These are phyloP conservation scores for Isoperla grammatica DNA, from an alignment of 2,888 invertebrate species.

Conservation along the genomic window DNA sequence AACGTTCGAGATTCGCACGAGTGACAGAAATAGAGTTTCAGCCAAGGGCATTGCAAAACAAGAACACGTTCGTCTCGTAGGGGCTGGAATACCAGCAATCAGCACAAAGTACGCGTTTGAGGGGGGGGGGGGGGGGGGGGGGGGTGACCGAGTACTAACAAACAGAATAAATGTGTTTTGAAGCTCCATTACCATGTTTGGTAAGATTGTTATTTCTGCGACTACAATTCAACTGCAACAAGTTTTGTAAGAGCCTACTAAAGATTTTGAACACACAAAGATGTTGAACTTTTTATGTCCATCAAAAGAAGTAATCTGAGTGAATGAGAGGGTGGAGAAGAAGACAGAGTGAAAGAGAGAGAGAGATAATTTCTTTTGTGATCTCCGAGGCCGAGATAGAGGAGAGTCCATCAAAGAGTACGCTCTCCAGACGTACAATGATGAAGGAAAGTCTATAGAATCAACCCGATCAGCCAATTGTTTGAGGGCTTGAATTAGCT, in stretches of 20 bases:
- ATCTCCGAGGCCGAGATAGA: not conserved
- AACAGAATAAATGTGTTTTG: too few species aligned
- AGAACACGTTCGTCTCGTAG: too few species aligned
- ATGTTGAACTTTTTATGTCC: not conserved
- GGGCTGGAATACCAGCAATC: too few species aligned
- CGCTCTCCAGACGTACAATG: conserved; percentile 1
- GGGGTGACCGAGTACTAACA: too few species aligned
- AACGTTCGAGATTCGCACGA: too few species aligned
- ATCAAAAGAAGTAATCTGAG: not conserved
- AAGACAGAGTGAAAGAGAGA: not conserved
- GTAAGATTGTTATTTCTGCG: too few species aligned
- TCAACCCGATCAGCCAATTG: conserved; percentile 13
- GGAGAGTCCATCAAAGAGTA: conserved; percentile 6
- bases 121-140: too few species aligned
- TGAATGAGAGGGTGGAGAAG: not conserved
- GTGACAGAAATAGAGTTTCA: too few species aligned
- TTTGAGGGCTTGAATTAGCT: conserved; percentile 12
- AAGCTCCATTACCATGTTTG: too few species aligned
- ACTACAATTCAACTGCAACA: not conserved
- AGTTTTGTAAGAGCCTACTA: not conserved
- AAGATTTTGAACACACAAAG: not conserved
- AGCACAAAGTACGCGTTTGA: too few species aligned
- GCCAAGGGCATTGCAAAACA: too few species aligned
- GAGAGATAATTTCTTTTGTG: not conserved
- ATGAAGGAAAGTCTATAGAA: conserved; percentile 13